These are phyloP conservation scores for Andricus grossulariae DNA, from an alignment of 1,140 invertebrate genomes.

Conservation along the genomic window DNA sequence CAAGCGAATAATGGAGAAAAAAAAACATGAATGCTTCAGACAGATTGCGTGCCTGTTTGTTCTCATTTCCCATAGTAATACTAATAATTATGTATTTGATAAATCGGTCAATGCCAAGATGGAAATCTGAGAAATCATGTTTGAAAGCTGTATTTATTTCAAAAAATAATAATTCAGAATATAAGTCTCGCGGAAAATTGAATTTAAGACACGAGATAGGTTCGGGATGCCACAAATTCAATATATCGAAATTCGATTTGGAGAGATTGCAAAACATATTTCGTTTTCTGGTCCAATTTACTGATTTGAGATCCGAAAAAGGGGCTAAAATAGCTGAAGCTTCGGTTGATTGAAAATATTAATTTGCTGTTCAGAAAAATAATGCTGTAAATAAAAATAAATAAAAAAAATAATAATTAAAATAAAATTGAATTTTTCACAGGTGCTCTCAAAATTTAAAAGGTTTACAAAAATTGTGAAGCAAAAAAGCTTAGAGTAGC, in stretches of 20 bases:
- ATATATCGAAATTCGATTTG: constrained; percentile 20
- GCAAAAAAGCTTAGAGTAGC: background rate
- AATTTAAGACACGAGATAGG: constrained; percentile 5
- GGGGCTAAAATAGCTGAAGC: background rate
- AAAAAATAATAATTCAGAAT: background rate
- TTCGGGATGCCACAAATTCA: constrained; percentile 2
- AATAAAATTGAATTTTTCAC: too few species aligned
- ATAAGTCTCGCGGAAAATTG: background rate
- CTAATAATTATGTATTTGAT: background rate
- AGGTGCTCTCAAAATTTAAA: too few species aligned
- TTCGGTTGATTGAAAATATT: background rate
- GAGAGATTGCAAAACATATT: constrained; percentile 17
- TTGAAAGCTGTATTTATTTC: background rate
- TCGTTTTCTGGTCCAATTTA: constrained; percentile 5
- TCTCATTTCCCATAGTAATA: background rate
- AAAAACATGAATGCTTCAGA: background rate
- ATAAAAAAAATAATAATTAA: too few species aligned
- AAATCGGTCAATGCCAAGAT: constrained; percentile 3
- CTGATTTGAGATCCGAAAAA: constrained; percentile 1
- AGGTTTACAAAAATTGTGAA: too few species aligned
- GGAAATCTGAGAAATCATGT: background rate
- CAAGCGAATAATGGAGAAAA: background rate
- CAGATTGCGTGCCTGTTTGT: background rate
- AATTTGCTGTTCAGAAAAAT: background rate
- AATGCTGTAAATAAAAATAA: constrained; percentile 1